These are phyloP conservation scores for Triplophysa bombifrons DNA, from an alignment of 2,797 vertebrate species.

Conservation along the genomic window DNA sequence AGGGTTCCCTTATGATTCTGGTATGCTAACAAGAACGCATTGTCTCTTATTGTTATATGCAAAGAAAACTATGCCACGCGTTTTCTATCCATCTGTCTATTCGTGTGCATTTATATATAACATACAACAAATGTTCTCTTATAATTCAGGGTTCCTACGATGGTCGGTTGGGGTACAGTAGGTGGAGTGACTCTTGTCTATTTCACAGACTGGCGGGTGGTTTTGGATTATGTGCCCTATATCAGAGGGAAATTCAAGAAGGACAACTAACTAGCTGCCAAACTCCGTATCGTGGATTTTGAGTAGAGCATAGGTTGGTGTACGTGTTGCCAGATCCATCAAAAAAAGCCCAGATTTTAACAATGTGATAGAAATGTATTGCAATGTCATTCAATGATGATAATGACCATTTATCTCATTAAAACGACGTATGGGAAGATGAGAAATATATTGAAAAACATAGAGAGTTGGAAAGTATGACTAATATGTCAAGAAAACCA, in stretches of 20 bases:
- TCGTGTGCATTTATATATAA: background rate
- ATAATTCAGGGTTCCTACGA: conserved; percentile 78
- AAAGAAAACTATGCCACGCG: background rate
- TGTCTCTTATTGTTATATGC: background rate
- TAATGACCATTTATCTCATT: too few species aligned
- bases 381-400: too few species aligned
- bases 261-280: conserved; percentile 72
- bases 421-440: too few species aligned
- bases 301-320: background rate
- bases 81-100: background rate
- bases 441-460: too few species aligned
- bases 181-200: conserved; percentile 80
- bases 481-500: too few species aligned
- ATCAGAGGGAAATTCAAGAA: conserved; percentile 86
- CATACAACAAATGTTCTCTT: background rate
- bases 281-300: background rate
- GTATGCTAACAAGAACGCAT: background rate
- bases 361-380: too few species aligned
- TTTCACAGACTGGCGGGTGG: conserved; percentile 85
- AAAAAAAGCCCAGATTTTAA: too few species aligned
- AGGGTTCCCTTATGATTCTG: too few species aligned
- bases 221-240: conserved; percentile 89
- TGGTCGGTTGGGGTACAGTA: conserved; percentile 78
- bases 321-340: too few species aligned
- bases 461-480: too few species aligned